A percentile compares a stretch with the other conserved stretches of the same genome.
Evolutionary conservation across 1,140 invertebrate genomes (phyloP).

Genomic region (Saccostrea glomerata): DNA sequence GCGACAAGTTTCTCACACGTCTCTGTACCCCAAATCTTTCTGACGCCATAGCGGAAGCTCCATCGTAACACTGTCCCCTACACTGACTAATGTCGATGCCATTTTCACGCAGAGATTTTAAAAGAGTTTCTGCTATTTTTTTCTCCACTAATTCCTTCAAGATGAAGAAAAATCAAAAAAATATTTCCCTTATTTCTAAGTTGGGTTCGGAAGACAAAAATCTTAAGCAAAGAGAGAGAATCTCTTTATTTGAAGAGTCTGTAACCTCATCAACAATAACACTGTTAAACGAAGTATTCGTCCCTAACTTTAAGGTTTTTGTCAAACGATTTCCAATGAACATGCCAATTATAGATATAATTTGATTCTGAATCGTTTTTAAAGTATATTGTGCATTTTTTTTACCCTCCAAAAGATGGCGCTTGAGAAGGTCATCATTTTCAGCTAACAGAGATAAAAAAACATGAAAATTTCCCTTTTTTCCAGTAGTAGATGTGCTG

Average conservation of each 20-base stretch:
- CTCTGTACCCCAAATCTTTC: slow-evolving; percentile 29
- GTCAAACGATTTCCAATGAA: neutral
- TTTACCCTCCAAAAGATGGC: neutral
- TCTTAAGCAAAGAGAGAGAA: neutral
- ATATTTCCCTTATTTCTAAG: neutral
- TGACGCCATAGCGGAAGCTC: slow-evolving; percentile 12
- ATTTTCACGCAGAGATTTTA: neutral
- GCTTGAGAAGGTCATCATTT: slow-evolving; percentile 22
- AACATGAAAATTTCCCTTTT: slow-evolving; percentile 23
- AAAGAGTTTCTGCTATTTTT: neutral
- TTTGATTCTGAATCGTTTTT: neutral
- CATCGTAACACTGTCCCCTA: slow-evolving; percentile 26
- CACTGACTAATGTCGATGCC: neutral
- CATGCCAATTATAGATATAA: neutral
- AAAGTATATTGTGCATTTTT: slow-evolving; percentile 17
- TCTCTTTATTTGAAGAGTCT: neutral
- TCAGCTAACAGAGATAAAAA: slow-evolving; percentile 5
- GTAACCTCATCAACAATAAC: slow-evolving; percentile 12
- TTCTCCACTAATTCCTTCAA: neutral
- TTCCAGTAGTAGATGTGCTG: neutral
- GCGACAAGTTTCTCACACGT: neutral
- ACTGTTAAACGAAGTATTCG: neutral
- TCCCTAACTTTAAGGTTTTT: neutral
- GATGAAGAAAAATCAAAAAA: slow-evolving; percentile 13
- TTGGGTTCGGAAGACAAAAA: neutral